Conservation (phyloP, 2,888 invertebrate species). For the Meiosimyza decipiens region DNA sequence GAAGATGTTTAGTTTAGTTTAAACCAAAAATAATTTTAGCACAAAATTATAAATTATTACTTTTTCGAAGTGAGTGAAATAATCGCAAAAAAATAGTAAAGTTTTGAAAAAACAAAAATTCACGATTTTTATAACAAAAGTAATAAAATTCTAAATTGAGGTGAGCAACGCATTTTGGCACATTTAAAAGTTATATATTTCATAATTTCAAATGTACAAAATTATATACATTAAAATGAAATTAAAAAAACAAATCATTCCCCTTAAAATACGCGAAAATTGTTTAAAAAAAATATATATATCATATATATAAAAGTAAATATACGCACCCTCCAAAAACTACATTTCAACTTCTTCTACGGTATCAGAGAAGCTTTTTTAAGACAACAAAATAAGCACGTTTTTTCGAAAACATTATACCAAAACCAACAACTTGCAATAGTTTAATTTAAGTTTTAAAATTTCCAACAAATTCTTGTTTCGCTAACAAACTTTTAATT, state of each 20-base stretch:
- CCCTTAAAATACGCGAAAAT: not conserved
- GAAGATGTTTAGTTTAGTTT: not conserved
- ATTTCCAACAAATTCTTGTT: slow-evolving; percentile 29
- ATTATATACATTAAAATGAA: not conserved
- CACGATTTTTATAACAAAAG: too few relatives aligned
- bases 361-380: slow-evolving; percentile 57
- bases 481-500: slow-evolving; percentile 8
- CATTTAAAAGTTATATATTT: too few relatives aligned
- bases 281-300: too few relatives aligned
- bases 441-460: slow-evolving; percentile 55
- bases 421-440: slow-evolving; percentile 51
- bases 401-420: slow-evolving; percentile 18
- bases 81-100: too few relatives aligned
- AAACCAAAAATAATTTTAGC: not conserved
- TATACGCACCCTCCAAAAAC: slow-evolving; percentile 11
- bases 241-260: not conserved
- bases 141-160: too few relatives aligned
- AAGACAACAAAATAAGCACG: not conserved
- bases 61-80: too few relatives aligned
- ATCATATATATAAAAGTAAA: not conserved
- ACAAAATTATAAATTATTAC: not conserved
- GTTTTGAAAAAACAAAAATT: not conserved
- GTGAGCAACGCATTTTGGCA: too few relatives aligned
- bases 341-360: slow-evolving; percentile 53
- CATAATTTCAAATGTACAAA: not conserved